These are phyloP conservation scores for Onychomys leucogaster DNA, from an alignment of 2,797 vertebrate genomes.

Conservation along the genomic window DNA sequence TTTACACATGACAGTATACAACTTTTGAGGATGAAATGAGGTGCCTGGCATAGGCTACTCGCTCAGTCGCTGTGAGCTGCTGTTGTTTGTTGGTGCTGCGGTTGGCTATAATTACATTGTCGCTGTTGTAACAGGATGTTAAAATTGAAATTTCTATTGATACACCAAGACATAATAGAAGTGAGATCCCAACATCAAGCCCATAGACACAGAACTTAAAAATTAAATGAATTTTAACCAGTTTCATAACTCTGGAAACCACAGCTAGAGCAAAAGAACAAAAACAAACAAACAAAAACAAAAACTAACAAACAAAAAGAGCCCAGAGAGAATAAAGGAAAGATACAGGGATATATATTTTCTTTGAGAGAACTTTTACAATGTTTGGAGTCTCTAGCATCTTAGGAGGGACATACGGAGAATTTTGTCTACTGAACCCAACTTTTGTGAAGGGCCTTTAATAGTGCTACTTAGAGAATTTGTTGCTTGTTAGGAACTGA, in stretches of 20 bases:
- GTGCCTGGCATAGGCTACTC: not conserved
- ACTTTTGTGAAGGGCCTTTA: not conserved
- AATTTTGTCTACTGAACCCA: not conserved
- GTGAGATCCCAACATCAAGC: not conserved
- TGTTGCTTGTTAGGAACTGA: not conserved
- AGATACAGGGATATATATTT: not conserved
- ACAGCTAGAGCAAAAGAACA: constrained; percentile 27
- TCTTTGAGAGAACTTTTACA: not conserved
- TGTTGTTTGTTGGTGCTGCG: not conserved
- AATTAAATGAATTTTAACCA: constrained; percentile 31
- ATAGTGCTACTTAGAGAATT: not conserved
- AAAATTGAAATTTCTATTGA: constrained; percentile 4
- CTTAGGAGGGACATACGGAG: not conserved
- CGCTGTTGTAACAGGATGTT: not conserved
- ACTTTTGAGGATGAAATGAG: not conserved
- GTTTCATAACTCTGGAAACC: constrained; percentile 39
- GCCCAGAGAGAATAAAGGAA: not conserved
- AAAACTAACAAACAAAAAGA: constrained; percentile 4
- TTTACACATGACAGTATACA: not conserved
- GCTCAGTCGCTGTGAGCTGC: not conserved
- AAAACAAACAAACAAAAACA: not conserved
- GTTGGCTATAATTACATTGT: not conserved
- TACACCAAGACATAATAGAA: not conserved
- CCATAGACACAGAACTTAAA: constrained; percentile 16
- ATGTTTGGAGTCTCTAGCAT: not conserved